phyloP scores from a whole-genome alignment of 2,888 invertebrate genomes.

The Cosmia pyralina region DNA sequence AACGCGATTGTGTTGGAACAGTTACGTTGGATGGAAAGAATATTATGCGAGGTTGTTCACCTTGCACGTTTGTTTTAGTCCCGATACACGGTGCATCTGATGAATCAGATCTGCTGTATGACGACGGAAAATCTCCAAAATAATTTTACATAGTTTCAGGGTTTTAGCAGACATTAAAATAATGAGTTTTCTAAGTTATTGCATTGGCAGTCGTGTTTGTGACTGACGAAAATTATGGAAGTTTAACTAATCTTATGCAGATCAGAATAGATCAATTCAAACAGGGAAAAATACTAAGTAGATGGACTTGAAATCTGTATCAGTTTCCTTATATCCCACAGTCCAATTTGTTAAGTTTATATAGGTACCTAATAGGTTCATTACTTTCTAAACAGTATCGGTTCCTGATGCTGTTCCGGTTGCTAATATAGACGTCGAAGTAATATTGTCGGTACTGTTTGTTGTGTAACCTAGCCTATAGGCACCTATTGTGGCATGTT shows the following conservation, averaged over 20 bases:
- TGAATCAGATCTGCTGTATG: background rate
- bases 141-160: background rate
- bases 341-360: background rate
- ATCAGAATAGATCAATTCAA: slow-evolving; percentile 12
- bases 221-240: background rate
- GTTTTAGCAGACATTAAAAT: background rate
- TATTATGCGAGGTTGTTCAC: slow-evolving; percentile 59
- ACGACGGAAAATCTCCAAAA: background rate
- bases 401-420: background rate
- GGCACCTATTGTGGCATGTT: no score
- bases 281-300: background rate
- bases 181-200: slow-evolving; percentile 6
- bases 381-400: slow-evolving; percentile 16
- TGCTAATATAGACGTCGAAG: background rate
- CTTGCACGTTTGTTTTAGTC: slow-evolving; percentile 43
- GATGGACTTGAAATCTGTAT: slow-evolving; percentile 3
- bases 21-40: slow-evolving; percentile 57
- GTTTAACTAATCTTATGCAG: slow-evolving; percentile 4
- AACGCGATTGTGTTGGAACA: slow-evolving; percentile 54
- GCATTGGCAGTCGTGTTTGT: background rate
- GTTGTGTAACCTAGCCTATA: background rate
- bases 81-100: slow-evolving; percentile 21
- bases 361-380: background rate
- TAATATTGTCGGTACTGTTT: background rate
- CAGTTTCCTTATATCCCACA: background rate